A percentile compares a stretch with the other conserved stretches of the same genome.
phyloP scores from a whole-genome alignment of 2,113 vertebrate species.

The Corvus moneduloides region DNA sequence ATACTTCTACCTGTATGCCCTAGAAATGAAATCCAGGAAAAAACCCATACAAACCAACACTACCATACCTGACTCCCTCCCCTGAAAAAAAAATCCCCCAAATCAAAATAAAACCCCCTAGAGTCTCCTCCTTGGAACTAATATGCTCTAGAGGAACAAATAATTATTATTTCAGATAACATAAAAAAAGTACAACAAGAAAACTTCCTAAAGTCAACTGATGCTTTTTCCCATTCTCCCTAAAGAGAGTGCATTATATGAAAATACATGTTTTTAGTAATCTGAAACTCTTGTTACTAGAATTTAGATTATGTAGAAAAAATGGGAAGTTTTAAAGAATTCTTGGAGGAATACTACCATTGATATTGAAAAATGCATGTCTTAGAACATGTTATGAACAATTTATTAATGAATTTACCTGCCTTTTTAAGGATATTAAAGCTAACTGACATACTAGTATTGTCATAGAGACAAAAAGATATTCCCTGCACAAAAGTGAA shows the following conservation, averaged over 20 bases:
- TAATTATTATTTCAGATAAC: neutral
- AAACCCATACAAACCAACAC: neutral
- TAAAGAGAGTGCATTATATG: neutral
- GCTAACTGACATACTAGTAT: neutral
- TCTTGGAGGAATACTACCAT: neutral
- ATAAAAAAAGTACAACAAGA: neutral
- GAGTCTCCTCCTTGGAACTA: neutral
- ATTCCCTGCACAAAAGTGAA: neutral
- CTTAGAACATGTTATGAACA: neutral
- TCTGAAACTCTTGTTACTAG: neutral
- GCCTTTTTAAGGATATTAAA: neutral
- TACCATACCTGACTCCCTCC: rapidly evolving
- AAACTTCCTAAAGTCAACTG: neutral
- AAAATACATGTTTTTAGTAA: neutral
- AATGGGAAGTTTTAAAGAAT: neutral
- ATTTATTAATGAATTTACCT: neutral
- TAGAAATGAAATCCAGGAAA: neutral
- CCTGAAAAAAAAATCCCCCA: too few relatives aligned
- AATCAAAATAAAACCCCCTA: rapidly evolving
- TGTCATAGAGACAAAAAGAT: neutral
- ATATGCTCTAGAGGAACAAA: neutral
- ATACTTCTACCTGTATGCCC: neutral
- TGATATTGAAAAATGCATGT: neutral
- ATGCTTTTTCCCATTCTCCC: rapidly evolving
- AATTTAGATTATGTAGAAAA: neutral